phyloP scores from a whole-genome alignment of 2,888 invertebrate species.

The Linnaemya vulpina region DNA sequence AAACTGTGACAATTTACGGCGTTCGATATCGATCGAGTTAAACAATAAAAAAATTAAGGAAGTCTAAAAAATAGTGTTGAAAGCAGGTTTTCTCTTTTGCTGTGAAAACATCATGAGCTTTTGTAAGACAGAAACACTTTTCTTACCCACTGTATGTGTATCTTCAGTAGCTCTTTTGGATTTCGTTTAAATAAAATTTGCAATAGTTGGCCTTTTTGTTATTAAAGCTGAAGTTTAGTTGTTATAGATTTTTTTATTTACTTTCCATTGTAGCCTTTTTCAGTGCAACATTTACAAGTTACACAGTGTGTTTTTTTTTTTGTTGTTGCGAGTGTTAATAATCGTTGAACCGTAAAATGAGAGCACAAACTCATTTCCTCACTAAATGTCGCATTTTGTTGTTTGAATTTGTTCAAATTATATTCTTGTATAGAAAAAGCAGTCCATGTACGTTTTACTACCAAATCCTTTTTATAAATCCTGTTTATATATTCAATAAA shows the following conservation, averaged over 20 bases:
- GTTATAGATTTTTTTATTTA: neutral
- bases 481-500: constrained; percentile 12
- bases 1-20: no score
- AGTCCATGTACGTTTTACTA: neutral
- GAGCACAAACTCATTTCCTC: constrained; percentile 28
- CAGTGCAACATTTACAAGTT: neutral
- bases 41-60: no score
- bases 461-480: neutral
- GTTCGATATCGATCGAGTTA: no score
- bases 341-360: constrained; percentile 69
- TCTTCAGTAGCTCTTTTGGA: no score
- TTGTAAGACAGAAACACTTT: no score
- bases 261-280: neutral
- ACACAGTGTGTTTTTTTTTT: neutral
- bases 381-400: constrained; percentile 16
- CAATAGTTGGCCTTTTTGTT: no score
- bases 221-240: no score
- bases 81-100: no score
- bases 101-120: no score
- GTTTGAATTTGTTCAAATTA: constrained; percentile 22
- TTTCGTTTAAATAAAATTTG: no score
- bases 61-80: no score
- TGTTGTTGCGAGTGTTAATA: constrained; percentile 16
- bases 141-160: no score
- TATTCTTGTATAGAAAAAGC: neutral